Evolutionary conservation across 2,797 vertebrate genomes (phyloP).

Genomic region (Peromyscus melanophrys): DNA sequence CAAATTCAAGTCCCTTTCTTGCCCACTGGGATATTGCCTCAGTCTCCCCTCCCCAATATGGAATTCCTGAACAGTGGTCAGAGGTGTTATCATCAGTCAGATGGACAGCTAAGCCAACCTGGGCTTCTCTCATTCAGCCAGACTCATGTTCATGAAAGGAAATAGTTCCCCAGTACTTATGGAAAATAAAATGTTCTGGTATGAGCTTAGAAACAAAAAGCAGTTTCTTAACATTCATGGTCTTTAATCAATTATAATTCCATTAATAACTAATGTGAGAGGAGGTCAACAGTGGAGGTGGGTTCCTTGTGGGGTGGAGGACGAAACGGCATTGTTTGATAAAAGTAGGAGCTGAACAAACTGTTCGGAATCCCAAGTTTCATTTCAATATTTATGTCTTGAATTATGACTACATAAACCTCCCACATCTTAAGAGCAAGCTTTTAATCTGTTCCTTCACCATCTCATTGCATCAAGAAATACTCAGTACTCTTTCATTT

Average conservation of each 20-base stretch:
- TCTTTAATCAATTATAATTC: neutral
- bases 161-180: neutral
- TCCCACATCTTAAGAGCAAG: neutral
- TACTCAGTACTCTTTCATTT: neutral
- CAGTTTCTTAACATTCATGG: neutral
- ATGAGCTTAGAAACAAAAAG: constrained; percentile 23
- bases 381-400: constrained; percentile 36
- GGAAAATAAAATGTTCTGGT: neutral
- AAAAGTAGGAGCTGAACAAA: constrained; percentile 13
- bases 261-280: neutral
- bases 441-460: neutral
- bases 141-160: neutral
- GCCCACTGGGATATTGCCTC: neutral
- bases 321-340: neutral
- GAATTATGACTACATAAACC: neutral
- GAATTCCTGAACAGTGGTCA: neutral
- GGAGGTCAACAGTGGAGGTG: neutral
- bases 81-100: neutral
- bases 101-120: neutral
- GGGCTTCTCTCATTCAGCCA: neutral
- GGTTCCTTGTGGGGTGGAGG: neutral
- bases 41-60: neutral
- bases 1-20: neutral
- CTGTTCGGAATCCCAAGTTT: neutral
- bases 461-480: neutral